These are phyloP conservation scores for Cirrhinus molitorella DNA, from an alignment of 2,797 vertebrate genomes.

Conservation along the genomic window DNA sequence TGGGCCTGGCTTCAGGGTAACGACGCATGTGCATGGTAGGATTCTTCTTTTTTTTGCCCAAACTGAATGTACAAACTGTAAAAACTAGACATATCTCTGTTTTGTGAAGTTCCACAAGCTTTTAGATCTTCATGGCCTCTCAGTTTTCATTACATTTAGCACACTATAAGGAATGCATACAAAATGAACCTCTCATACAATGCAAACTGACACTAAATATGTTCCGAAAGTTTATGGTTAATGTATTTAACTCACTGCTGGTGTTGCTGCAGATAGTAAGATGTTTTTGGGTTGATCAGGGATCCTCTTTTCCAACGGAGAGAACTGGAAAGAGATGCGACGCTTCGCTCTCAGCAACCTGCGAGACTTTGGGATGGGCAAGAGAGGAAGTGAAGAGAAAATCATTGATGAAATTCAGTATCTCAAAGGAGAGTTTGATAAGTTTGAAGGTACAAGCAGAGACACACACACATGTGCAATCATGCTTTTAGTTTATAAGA, in stretches of 20 bases:
- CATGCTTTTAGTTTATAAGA: neutral
- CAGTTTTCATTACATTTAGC: too few relatives aligned
- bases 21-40: slow-evolving; percentile 52
- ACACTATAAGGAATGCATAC: too few relatives aligned
- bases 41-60: neutral
- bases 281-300: slow-evolving; percentile 61
- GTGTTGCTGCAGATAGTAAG: neutral
- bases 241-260: neutral
- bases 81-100: neutral
- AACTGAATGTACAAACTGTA: neutral
- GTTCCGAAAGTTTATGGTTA: too few relatives aligned
- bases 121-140: neutral
- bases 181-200: too few relatives aligned
- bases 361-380: slow-evolving; percentile 80
- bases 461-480: neutral
- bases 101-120: too few relatives aligned
- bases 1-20: neutral
- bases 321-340: slow-evolving; percentile 78
- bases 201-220: too few relatives aligned
- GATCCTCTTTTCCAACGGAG: slow-evolving; percentile 77
- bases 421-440: slow-evolving; percentile 69
- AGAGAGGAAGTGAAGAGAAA: slow-evolving; percentile 71
- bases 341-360: slow-evolving; percentile 75
- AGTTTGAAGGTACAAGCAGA: slow-evolving; percentile 68
- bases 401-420: slow-evolving; percentile 73